Evolutionary conservation across 2,113 vertebrate genomes (phyloP), one percentile per base, ranked within the genome.

Genomic region (Oreamnos americanus): DNA sequence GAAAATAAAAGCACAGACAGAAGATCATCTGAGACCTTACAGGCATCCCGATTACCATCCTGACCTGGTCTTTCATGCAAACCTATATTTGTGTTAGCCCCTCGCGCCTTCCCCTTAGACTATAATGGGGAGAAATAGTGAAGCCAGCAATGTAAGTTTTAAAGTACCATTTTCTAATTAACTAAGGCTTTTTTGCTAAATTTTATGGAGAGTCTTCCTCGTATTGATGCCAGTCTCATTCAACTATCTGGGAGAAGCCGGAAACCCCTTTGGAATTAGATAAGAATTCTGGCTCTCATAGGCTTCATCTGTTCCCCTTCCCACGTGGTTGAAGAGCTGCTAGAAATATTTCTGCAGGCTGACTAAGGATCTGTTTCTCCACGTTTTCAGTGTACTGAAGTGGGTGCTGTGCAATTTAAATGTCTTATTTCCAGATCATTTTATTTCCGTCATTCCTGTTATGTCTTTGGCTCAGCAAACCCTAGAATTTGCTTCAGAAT

Each of bases 331-430:
- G 91, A 96, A 96, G 95, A 96, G 87, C 92, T 98, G 96, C 97
- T 98, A 88, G 97, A 97, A 97, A 95, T 96, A 97, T 64, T 96
- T 96, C 96, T 97, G 92, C 87, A 83, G 93, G 51, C 97, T 97
- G 96, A 98, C 96, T 98, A 96, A 97, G 94, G 97, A 93, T 97
- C 95, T 97, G 95, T 95, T 97, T 97, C 91, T 96, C 90, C 53
- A 55, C 36, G 6, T 85, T 97, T 97, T 82, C 90, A 85, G 36
- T 85, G 64, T 95, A 76, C 98, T 83, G 84, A 95, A 95, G 90
- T 94, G 84, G 96, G 71, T 97, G 96, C 95, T 97, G 47, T 97
- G 96, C 79, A 96, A 92, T 96, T 97, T 97, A 98, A 97, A 95
- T 97, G 92, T 93, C 95, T 98, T 94, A 96, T 96, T 95, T 98